phyloP scores from a whole-genome alignment of 2,797 vertebrate species.

The Oreortyx pictus region DNA sequence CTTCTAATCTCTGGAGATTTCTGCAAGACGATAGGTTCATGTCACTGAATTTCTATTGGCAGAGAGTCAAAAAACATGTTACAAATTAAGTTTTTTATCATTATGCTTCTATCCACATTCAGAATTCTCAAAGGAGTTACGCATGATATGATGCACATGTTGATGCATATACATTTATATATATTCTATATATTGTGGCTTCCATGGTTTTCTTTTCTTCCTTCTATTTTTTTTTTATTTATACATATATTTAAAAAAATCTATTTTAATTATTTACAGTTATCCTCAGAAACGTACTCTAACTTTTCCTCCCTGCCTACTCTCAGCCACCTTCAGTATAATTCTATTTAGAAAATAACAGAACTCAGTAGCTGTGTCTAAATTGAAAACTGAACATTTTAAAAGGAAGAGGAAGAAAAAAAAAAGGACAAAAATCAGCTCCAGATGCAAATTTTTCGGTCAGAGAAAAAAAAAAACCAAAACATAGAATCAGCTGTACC shows the following conservation, averaged over 20 bases:
- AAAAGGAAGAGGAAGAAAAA: background rate
- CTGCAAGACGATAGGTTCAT: constrained; percentile 28
- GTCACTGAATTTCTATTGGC: constrained; percentile 41
- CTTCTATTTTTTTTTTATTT: constrained; percentile 31
- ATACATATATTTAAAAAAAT: background rate
- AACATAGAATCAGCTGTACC: background rate
- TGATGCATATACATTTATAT: too few species aligned
- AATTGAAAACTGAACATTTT: background rate
- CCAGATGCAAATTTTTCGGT: constrained; percentile 15
- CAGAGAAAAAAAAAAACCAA: rapidly evolving
- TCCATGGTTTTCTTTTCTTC: background rate
- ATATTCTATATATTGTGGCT: background rate
- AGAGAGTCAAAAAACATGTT: constrained; percentile 21
- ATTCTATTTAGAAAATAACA: background rate
- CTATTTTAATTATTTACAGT: constrained; percentile 10
- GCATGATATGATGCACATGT: background rate
- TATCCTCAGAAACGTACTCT: background rate
- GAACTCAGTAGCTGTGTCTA: background rate
- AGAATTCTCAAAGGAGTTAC: background rate
- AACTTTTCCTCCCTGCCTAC: background rate
- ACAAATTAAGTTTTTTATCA: constrained; percentile 24
- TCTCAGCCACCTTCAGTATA: background rate
- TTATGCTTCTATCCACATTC: constrained; percentile 27
- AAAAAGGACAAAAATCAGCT: background rate
- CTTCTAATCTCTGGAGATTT: constrained; percentile 70